phyloP scores from a whole-genome alignment of 2,113 vertebrate species.

The Garra rufa region DNA sequence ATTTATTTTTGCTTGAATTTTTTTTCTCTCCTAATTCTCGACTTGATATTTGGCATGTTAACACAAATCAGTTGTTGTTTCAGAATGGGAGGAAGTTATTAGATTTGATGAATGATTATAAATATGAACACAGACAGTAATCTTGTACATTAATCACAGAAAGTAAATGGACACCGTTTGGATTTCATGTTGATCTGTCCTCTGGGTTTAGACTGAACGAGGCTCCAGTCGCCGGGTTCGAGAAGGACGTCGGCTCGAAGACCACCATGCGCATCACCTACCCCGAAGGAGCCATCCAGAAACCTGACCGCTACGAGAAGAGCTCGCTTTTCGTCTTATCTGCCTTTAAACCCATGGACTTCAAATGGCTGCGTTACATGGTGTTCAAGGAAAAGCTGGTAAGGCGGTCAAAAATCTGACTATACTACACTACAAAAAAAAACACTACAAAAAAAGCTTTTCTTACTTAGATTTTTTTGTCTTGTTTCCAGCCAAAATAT shows the following conservation, averaged over 20 bases:
- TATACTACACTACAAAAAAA: too few species aligned
- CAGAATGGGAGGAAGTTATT: background rate
- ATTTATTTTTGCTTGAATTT: background rate
- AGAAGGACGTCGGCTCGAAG: constrained; percentile 93
- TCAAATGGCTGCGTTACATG: constrained; percentile 97
- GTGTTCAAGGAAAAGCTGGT: constrained; percentile 96
- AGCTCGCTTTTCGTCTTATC: constrained; percentile 95
- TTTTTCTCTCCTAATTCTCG: background rate
- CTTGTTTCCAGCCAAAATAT: too few species aligned
- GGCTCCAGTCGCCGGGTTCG: constrained; percentile 88
- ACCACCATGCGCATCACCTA: constrained; percentile 97
- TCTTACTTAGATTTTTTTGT: too few species aligned
- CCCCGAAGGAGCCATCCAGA: constrained; percentile 96
- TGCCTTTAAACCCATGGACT: constrained; percentile 95
- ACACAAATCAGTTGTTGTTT: background rate
- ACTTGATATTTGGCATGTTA: background rate
- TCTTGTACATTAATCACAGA: background rate
- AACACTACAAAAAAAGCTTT: too few species aligned
- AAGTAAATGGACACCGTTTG: background rate
- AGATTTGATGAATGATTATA: background rate
- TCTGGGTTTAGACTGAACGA: constrained; percentile 87
- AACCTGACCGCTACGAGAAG: constrained; percentile 88
- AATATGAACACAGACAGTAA: background rate
- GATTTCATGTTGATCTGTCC: background rate
- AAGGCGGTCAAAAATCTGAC: constrained; percentile 64